Evolutionary conservation across 2,888 invertebrate species (phyloP).

Genomic region (Ennomos erosarius): DNA sequence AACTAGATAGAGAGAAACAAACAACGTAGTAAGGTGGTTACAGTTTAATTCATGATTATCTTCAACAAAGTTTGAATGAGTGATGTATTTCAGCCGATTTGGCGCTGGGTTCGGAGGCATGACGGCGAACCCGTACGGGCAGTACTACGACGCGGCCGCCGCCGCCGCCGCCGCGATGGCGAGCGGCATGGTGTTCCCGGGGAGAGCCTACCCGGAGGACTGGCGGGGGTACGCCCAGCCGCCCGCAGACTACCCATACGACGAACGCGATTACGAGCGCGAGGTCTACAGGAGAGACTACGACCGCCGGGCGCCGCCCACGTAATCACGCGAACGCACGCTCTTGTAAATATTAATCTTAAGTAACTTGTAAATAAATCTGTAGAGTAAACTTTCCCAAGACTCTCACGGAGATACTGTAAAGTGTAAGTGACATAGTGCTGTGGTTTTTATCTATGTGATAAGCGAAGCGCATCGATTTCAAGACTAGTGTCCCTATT

Average conservation of each 20-base stretch:
- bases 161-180: conserved; percentile 74
- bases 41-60: too few relatives aligned
- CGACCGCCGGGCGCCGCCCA: conserved; percentile 87
- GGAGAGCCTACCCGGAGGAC: conserved; percentile 74
- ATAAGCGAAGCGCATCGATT: conserved; percentile 77
- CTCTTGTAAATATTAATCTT: conserved; percentile 69
- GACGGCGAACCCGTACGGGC: conserved; percentile 74
- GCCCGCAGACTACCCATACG: conserved; percentile 81
- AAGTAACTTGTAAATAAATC: conserved; percentile 74
- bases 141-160: conserved; percentile 73
- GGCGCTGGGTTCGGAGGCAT: conserved; percentile 73
- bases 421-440: conserved; percentile 83
- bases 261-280: conserved; percentile 82
- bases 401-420: conserved; percentile 66
- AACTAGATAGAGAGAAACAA: too few relatives aligned
- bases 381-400: conserved; percentile 59
- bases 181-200: conserved; percentile 82
- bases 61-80: neutral
- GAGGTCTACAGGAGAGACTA: conserved; percentile 87
- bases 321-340: conserved; percentile 50
- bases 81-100: conserved; percentile 57
- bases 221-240: conserved; percentile 79
- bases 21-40: too few relatives aligned
- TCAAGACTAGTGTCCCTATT: conserved; percentile 68
- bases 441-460: conserved; percentile 83